These are phyloP conservation scores for Enhydra lutris DNA, from an alignment of 2,113 vertebrate species.

Conservation along the genomic window DNA sequence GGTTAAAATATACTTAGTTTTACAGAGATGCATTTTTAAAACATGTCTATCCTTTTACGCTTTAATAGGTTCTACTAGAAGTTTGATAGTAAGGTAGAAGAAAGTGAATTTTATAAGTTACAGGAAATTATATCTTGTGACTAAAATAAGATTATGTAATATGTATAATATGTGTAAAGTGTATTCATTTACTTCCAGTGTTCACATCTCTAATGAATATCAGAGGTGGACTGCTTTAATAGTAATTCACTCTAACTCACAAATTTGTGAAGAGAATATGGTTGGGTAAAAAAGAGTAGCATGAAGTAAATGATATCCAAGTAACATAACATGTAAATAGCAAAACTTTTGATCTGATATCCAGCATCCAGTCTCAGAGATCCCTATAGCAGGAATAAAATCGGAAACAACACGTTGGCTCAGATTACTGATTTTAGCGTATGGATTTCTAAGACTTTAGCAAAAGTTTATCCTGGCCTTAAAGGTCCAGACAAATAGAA, in stretches of 20 bases:
- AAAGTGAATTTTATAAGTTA: background rate
- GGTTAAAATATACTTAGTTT: background rate
- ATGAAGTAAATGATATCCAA: background rate
- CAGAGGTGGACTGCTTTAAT: background rate
- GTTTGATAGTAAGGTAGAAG: background rate
- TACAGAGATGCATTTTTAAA: background rate
- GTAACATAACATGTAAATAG: background rate
- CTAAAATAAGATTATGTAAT: background rate
- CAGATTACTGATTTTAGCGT: background rate
- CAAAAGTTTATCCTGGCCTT: background rate
- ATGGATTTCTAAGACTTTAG: background rate
- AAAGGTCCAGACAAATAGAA: background rate
- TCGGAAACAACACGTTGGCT: background rate
- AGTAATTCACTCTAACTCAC: background rate
- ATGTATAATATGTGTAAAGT: background rate
- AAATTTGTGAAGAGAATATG: slow-evolving; percentile 11
- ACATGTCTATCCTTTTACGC: background rate
- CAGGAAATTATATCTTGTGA: background rate
- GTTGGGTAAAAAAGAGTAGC: background rate
- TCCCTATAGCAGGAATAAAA: background rate
- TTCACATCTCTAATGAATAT: background rate
- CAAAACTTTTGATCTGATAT: background rate
- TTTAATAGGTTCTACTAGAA: background rate
- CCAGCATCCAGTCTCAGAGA: background rate
- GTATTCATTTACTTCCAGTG: background rate